These are phyloP conservation scores for Mesitornis unicolor DNA, from an alignment of 2,113 vertebrate species.

Conservation along the genomic window DNA sequence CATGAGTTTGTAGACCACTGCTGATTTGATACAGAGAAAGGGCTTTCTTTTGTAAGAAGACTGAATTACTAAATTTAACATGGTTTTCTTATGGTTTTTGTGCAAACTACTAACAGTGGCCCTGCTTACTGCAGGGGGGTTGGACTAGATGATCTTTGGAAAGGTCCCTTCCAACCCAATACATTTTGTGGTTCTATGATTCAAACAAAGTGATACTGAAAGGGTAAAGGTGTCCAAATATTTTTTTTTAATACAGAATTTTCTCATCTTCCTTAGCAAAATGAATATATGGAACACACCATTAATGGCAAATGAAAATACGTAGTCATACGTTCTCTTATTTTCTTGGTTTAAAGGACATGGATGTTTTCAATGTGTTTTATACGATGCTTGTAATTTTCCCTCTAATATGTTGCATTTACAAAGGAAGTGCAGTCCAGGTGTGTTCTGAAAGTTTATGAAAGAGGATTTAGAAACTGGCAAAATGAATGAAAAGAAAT, in stretches of 20 bases:
- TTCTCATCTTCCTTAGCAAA: neutral
- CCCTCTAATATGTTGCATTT: slow-evolving; percentile 12
- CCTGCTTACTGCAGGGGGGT: too few species aligned
- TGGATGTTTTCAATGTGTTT: neutral
- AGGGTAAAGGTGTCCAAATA: neutral
- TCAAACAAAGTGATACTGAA: neutral
- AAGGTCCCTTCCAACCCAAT: too few species aligned
- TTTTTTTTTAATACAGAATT: neutral
- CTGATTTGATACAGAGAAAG: neutral
- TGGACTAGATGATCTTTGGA: too few species aligned
- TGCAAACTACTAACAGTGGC: too few species aligned
- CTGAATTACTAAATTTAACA: neutral
- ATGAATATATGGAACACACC: neutral
- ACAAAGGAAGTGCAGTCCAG: neutral
- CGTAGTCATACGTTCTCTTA: neutral
- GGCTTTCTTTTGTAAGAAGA: neutral
- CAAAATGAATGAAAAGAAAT: neutral
- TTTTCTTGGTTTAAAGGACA: slow-evolving; percentile 27
- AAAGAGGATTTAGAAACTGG: neutral
- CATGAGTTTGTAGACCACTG: neutral
- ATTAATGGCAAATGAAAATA: slow-evolving; percentile 6
- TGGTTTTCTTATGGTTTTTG: neutral
- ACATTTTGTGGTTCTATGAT: too few species aligned
- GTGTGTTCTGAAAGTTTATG: neutral
- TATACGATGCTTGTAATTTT: neutral